phyloP scores from a whole-genome alignment of 1,140 invertebrate genomes.

The Condylostylus longicornis region DNA sequence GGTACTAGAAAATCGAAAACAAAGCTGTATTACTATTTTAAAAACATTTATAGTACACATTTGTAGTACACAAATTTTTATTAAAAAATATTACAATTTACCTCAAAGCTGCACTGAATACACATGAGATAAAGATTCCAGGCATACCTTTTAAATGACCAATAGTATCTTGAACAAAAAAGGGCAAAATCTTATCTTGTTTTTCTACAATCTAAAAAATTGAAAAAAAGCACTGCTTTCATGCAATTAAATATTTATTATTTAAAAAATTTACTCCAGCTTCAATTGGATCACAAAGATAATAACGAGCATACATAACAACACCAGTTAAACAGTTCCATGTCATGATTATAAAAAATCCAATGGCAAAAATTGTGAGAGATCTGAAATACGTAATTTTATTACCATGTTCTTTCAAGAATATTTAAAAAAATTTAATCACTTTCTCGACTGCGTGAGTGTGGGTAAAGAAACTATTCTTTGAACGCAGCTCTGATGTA shows the following conservation, averaged over 20 bases:
- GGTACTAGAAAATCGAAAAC: conserved; percentile 42
- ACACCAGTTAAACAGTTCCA: background rate
- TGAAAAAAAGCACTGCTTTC: too few relatives aligned
- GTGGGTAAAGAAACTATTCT: conserved; percentile 23
- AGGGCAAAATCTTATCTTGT: conserved; percentile 37
- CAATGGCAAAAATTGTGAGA: background rate
- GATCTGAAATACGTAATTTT: background rate
- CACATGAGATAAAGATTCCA: conserved; percentile 45
- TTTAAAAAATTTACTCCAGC: background rate
- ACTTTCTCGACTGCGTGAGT: conserved; percentile 13
- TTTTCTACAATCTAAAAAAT: conserved; percentile 14
- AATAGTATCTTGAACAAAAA: conserved; percentile 44
- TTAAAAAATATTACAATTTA: too few relatives aligned
- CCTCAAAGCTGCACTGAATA: conserved; percentile 50
- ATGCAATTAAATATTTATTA: too few relatives aligned
- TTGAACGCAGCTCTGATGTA: conserved; percentile 26
- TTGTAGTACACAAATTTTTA: too few relatives aligned
- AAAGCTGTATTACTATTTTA: too few relatives aligned
- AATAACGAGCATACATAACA: background rate
- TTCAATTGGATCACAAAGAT: background rate
- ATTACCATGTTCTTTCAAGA: too few relatives aligned
- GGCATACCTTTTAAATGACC: conserved; percentile 37
- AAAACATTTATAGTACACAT: too few relatives aligned
- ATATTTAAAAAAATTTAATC: too few relatives aligned
- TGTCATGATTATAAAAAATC: background rate